Conservation (phyloP, 2,888 invertebrate species). For the Hoplodrina blanda region DNA sequence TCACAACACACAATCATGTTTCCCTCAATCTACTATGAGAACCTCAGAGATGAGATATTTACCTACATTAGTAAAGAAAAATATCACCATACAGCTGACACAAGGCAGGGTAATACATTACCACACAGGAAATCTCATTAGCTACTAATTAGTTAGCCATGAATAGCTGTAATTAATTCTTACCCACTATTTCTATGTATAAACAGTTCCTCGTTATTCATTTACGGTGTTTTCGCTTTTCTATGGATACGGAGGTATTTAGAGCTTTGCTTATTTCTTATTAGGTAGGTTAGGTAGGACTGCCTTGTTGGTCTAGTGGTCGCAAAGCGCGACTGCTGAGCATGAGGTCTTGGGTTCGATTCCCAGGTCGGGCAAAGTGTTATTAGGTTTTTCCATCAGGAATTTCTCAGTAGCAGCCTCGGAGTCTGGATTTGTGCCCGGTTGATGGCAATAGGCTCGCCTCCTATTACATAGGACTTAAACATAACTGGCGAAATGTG, state of each 20-base stretch:
- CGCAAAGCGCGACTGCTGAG: too few relatives aligned
- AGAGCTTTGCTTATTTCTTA: too few relatives aligned
- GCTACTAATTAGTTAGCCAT: conserved; percentile 28
- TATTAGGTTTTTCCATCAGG: too few relatives aligned
- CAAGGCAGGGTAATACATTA: conserved; percentile 19
- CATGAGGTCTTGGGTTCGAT: too few relatives aligned
- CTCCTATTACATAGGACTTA: too few relatives aligned
- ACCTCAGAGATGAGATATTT: neutral
- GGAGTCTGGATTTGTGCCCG: too few relatives aligned
- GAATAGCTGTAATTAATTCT: conserved; percentile 33
- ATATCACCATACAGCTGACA: conserved; percentile 12
- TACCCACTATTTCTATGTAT: conserved; percentile 22
- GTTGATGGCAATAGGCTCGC: too few relatives aligned
- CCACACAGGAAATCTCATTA: conserved; percentile 28
- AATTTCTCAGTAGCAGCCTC: too few relatives aligned
- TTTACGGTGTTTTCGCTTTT: conserved; percentile 22
- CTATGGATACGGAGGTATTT: neutral
- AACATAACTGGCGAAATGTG: too few relatives aligned
- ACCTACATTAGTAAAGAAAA: neutral
- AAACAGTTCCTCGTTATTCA: conserved; percentile 49
- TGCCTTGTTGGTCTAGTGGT: too few relatives aligned
- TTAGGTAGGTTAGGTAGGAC: too few relatives aligned
- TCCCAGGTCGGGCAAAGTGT: too few relatives aligned
- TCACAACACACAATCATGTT: neutral
- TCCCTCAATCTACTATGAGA: neutral